Base-by-base conservation (phyloP, 1,140 invertebrate species). In the Drosophila albomicans region DNA sequence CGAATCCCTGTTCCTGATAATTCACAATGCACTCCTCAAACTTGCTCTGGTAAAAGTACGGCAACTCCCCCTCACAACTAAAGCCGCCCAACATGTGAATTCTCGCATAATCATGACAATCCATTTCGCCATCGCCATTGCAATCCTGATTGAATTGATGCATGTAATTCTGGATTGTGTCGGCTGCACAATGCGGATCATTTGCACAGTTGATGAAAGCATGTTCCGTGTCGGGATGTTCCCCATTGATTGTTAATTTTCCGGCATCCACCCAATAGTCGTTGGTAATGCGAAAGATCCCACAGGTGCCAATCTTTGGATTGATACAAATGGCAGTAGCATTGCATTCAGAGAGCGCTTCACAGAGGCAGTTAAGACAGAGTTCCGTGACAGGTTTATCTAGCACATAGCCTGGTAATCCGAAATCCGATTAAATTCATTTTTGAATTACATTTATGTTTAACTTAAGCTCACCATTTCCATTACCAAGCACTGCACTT, bases 221-320 rank as follows among this genome's bases (percentile, higher is more conserved):
- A 94, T 93, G 35, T 1, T 84, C 80, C 8, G 80, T 69, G 0
- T 89, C 93, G 5, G 93, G 92, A 1, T 94, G 88, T 74, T 95
- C 93, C 20, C 93, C 93, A 43, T 89, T 56, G 1, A 96, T 77
- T 0, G 95, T 96, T 1, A 96, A 95, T 91, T 97, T 98, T 6
- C 96, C 97, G 64, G 95, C 94, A 91, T 98, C 97, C 4, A 95
- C 93, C 97, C 97, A 98, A 84, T 98, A 98, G 0, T 94, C 94
- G 96, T 96, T 96, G 0, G 97, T 97, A 71, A 98, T 97, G 28
- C 95, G 94, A 93, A 97, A 98, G 2, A 97, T 94, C 1, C 97
- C 97, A 75, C 97, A 98, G 32, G 95, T 93, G 15, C 96, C 95
- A 1, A 91, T 93, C 46, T 96, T 95, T 0, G 95, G 95, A 6